phyloP scores from a whole-genome alignment of 2,113 vertebrate genomes.

The Hepsetus odoe region DNA sequence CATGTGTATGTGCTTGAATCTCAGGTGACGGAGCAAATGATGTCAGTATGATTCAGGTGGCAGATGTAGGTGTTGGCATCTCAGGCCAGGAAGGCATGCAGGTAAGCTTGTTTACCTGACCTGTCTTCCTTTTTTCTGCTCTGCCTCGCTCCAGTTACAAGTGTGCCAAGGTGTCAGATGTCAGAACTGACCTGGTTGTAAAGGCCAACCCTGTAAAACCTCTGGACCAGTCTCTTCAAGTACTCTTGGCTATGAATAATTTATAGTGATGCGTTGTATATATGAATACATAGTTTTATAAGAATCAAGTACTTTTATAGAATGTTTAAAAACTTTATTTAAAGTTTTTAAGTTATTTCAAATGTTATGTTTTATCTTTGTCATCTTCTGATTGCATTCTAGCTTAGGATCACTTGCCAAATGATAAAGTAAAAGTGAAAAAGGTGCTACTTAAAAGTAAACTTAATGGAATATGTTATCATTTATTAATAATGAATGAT shows the following conservation, averaged over 20 bases:
- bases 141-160: not conserved
- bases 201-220: not conserved
- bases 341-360: too few species aligned
- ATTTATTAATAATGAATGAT: not conserved
- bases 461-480: not conserved
- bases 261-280: not conserved
- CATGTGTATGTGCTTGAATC: not conserved
- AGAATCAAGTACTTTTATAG: not conserved
- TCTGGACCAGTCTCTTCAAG: not conserved
- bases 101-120: constrained; percentile 64
- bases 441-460: not conserved
- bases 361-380: too few species aligned
- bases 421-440: not conserved
- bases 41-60: constrained; percentile 88
- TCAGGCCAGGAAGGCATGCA: constrained; percentile 89
- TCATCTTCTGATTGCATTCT: too few species aligned
- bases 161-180: not conserved
- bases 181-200: not conserved
- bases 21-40: constrained; percentile 88
- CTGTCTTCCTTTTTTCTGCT: not conserved
- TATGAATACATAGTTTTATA: not conserved
- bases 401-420: too few species aligned
- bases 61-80: constrained; percentile 82
- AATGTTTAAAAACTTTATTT: not conserved
- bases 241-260: not conserved